Base-by-base conservation (phyloP, 2,797 vertebrate species). In the Meda fulgida region DNA sequence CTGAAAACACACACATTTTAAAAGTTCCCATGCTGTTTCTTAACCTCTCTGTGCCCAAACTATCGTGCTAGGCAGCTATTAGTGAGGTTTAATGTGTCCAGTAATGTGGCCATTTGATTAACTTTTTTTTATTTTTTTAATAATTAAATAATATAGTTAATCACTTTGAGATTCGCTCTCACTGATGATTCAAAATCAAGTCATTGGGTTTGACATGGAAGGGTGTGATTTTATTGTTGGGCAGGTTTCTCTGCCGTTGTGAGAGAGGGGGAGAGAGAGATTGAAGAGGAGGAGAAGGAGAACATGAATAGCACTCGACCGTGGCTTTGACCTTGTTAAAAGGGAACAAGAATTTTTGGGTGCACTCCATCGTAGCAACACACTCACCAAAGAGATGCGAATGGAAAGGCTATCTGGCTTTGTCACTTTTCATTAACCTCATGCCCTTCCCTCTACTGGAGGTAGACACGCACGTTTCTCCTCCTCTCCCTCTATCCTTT, bases 401-500 rank as follows among this genome's bases (percentile, higher is more conserved):
- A 90, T 86, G 90, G 91, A 93, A 88, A 93, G 94, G 92, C 92
- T 92, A 94, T 95, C 91, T 90, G 84, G 89, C 88, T 86, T 90
- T 96, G 95, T 96, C 96, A 94, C 92, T 95, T 96, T 93, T 92
- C 91, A 96, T 96, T 97, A 96, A 96, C 96, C 94, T 95, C 92
- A 91, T 89, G 90, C 90, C 87, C 87, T 71, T 91, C 93, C 92
- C 94, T 89, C 92, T 48, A 63, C 78, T 60, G 66, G 84, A 83
- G 60, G 80, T 69, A 79, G 76, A 63, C 81, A 82, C 38, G 72
- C 88, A 85, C 14, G n/a, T 71, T 82, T 80, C 67, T 86, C 87
- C 77, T 80, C 73, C 81, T 34, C 8, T 3, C 63, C 18, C 26
- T 53, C 79, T 77, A 78, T 88, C n/a, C 38, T 80, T 13, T 81